Evolutionary conservation across 2,888 invertebrate species (phyloP).

Genomic region (Chymomyza procnemis): DNA sequence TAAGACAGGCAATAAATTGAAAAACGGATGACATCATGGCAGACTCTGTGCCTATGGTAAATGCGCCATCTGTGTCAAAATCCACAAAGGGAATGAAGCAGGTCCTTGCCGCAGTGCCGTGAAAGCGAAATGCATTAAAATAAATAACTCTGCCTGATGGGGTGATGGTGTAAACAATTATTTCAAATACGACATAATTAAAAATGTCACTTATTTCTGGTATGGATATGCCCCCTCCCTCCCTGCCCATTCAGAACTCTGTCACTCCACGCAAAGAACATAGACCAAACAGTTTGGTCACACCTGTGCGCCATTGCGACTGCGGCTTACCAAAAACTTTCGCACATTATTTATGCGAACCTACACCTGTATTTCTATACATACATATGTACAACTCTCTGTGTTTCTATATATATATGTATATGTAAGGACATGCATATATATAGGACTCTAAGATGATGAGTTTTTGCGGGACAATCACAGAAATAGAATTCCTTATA

Average conservation of each 20-base stretch:
- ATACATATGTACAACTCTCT: neutral
- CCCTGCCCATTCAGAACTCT: neutral
- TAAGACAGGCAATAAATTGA: constrained; percentile 61
- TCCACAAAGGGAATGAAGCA: neutral
- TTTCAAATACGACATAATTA: constrained; percentile 57
- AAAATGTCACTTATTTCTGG: constrained; percentile 52
- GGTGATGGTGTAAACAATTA: constrained; percentile 38
- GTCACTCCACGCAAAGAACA: neutral
- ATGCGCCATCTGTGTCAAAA: neutral
- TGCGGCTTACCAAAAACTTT: constrained; percentile 41
- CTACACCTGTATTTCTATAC: neutral
- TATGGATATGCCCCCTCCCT: neutral
- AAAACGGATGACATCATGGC: constrained; percentile 11
- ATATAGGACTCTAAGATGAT: constrained; percentile 4
- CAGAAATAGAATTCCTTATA: constrained; percentile 56
- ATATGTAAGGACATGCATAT: constrained; percentile 1
- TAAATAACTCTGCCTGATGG: constrained; percentile 36
- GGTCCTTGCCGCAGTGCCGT: neutral
- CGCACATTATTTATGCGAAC: constrained; percentile 49
- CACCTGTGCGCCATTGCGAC: constrained; percentile 41
- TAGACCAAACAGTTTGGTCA: constrained; percentile 19
- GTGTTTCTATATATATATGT: neutral
- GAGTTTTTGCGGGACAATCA: constrained; percentile 46
- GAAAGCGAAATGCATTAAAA: constrained; percentile 45
- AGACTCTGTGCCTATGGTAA: neutral